Evolutionary conservation across 2,797 vertebrate genomes (phyloP), one percentile per base, ranked within the genome.

Genomic region (Onychomys arenicola): DNA sequence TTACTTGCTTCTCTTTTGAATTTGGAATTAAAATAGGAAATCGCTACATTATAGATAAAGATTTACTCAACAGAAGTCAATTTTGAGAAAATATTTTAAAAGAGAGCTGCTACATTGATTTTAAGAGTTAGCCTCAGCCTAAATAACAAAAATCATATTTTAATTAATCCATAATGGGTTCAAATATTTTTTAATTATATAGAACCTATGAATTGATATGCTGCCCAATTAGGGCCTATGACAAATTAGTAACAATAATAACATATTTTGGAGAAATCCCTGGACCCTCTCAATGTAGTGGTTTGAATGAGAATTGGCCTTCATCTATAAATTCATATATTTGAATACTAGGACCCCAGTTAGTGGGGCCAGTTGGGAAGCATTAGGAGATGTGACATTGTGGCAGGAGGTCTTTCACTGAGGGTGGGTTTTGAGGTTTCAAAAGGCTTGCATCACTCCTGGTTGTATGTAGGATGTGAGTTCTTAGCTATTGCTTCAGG

Each of bases 11-110:
- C 37, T 95, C 29, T 84, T 90, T 1, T 89, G 52, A 37, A 75
- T 13, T 95, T 90, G 43, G 59, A 76, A 83, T 83, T 43, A 96
- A 96, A 77, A 78, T 40, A 34, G 73, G 91, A 97, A 82, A 90
- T 40, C 77, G 34, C 8, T 11, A 71, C 49, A 75, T 75, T 83
- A n/a, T 12, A 34, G 40, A 25, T 71, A 16, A 93, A 63, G n/a
- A 67, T 69, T 69, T 87, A 89, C 55, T 89, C 23, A 81, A 90
- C 89, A 27, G 32, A 78, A 69, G n/a, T 69, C 49, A 81, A 2
- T 91, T 87, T 89, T 59, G 43, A 93, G 84, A 69, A 94, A 92
- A 82, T 82, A 88, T 76, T 82, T 69, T 32, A 57, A 92, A 96
- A 84, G 71, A 81, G 73, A 34, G 25, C 19, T 69, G 46, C 40